phyloP scores from a whole-genome alignment of 1,140 invertebrate species.

The Panagrolaimus sp. region DNA sequence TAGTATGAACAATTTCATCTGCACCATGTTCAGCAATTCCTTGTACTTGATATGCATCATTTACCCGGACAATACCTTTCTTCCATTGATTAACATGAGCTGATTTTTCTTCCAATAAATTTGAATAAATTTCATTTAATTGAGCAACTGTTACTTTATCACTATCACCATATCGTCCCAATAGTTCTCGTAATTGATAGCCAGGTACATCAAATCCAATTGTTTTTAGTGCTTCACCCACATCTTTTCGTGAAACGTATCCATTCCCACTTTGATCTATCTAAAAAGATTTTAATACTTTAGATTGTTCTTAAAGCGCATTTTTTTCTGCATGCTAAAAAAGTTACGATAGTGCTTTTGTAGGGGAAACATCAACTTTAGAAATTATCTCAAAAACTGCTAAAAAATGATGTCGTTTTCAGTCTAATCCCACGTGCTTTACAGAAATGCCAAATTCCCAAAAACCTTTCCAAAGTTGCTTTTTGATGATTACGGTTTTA shows the following conservation, averaged over 20 bases:
- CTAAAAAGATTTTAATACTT: conserved; percentile 19
- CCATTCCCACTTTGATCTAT: conserved; percentile 38
- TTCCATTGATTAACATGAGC: conserved; percentile 82
- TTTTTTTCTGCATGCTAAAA: too few relatives aligned
- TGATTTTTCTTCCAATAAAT: conserved; percentile 81
- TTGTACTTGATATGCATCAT: conserved; percentile 87
- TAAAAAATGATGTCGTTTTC: too few relatives aligned
- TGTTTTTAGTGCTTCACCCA: conserved; percentile 48
- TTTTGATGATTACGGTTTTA: too few relatives aligned
- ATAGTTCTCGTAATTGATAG: conserved; percentile 40
- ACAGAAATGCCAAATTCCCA: too few relatives aligned
- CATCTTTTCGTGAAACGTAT: conserved; percentile 29
- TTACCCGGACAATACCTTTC: conserved; percentile 81
- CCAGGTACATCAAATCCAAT: conserved; percentile 53
- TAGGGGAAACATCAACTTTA: too few relatives aligned
- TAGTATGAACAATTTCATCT: conserved; percentile 65
- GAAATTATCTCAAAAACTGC: too few relatives aligned
- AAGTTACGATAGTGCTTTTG: too few relatives aligned
- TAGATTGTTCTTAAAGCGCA: too few relatives aligned
- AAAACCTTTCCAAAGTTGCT: too few relatives aligned
- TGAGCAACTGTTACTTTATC: conserved; percentile 40
- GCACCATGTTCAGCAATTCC: conserved; percentile 85
- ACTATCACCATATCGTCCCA: conserved; percentile 26
- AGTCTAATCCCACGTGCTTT: too few relatives aligned
- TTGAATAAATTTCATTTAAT: conserved; percentile 67